Evolutionary conservation across 1,140 invertebrate species (phyloP).

Genomic region (Bombus huntii): DNA sequence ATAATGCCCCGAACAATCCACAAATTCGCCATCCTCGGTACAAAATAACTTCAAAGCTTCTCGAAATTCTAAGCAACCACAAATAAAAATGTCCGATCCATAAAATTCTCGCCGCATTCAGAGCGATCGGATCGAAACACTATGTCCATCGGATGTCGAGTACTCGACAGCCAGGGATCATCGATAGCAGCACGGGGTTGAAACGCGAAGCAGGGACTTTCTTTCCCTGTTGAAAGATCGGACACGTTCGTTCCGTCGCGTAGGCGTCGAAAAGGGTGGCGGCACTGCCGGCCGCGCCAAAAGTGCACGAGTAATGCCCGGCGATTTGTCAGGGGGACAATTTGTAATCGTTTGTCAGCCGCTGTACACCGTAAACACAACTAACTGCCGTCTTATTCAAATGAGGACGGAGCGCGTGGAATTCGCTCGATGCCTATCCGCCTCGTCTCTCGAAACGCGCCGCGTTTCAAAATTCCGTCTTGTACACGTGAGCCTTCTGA

Average conservation of each 20-base stretch:
- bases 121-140: background rate
- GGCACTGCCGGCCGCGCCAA: conserved; percentile 46
- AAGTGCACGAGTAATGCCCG: conserved; percentile 58
- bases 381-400: conserved; percentile 81
- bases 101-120: background rate
- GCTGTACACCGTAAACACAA: conserved; percentile 78
- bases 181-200: background rate
- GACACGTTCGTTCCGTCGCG: conserved; percentile 29
- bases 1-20: no score
- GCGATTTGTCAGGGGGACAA: conserved; percentile 69
- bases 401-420: conserved; percentile 69
- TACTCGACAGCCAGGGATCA: background rate
- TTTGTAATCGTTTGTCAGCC: conserved; percentile 82
- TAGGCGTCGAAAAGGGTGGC: conserved; percentile 24
- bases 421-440: conserved; percentile 46
- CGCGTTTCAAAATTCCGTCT: conserved; percentile 46
- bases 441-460: conserved; percentile 28
- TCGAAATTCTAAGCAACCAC: background rate
- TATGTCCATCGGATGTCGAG: background rate
- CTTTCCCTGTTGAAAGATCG: conserved; percentile 32
- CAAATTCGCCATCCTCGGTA: background rate
- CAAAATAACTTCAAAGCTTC: background rate
- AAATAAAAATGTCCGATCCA: background rate
- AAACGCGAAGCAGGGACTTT: background rate
- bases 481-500: conserved; percentile 50